Conservation (phyloP, 2,888 invertebrate genomes). For the Cantharis lateralis region DNA sequence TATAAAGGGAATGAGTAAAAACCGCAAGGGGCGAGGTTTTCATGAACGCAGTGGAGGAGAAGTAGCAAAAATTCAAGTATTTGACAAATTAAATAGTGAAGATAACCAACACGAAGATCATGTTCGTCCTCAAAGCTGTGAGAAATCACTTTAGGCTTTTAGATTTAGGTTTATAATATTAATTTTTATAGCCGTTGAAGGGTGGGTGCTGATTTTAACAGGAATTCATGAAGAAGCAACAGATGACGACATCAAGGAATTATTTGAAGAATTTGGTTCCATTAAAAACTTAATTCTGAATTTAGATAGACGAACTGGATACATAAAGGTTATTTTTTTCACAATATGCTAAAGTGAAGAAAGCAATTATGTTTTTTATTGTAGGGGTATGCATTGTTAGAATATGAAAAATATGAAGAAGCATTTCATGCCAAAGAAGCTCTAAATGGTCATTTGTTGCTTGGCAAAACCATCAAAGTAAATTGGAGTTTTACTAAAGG, state of each 20-base stretch:
- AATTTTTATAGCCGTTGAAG: conserved; percentile 73
- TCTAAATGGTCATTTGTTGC: conserved; percentile 82
- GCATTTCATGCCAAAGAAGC: conserved; percentile 88
- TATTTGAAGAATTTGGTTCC: conserved; percentile 93
- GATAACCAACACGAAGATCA: background rate
- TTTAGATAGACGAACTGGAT: conserved; percentile 92
- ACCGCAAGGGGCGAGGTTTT: conserved; percentile 89
- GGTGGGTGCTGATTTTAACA: conserved; percentile 96
- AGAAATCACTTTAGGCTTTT: background rate
- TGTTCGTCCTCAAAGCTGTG: conserved; percentile 6
- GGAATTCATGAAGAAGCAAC: conserved; percentile 96
- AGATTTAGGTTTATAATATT: background rate
- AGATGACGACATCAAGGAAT: conserved; percentile 94
- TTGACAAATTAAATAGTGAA: background rate
- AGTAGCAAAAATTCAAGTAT: background rate
- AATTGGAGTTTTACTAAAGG: conserved; percentile 97
- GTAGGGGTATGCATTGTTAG: conserved; percentile 88
- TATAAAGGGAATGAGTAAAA: conserved; percentile 87
- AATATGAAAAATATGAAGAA: conserved; percentile 94
- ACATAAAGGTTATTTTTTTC: conserved; percentile 63
- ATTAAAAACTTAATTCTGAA: conserved; percentile 96
- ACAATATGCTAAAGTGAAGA: background rate
- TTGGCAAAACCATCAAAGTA: conserved; percentile 87
- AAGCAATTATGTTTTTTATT: background rate
- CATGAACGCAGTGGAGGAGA: conserved; percentile 56